These are phyloP conservation scores for Endomychus coccineus DNA, from an alignment of 2,888 invertebrate genomes.

Conservation along the genomic window DNA sequence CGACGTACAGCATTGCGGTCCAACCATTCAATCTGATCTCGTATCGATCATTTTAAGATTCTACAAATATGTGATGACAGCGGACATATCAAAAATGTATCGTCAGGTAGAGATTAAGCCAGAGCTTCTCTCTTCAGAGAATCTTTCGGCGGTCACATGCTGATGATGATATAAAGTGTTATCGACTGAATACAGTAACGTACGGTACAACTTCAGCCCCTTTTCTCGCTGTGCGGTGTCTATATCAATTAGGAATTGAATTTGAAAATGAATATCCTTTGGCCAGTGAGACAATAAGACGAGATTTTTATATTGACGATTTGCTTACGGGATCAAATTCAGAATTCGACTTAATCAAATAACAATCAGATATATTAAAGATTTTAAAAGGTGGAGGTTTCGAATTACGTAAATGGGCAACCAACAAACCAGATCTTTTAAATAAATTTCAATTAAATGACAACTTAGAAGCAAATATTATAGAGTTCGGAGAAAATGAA, in stretches of 20 bases:
- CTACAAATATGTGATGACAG: not conserved
- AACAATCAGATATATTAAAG: no score
- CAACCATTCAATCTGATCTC: not conserved
- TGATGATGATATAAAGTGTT: not conserved
- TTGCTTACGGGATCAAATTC: not conserved
- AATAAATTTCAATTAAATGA: no score
- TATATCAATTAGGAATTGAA: not conserved
- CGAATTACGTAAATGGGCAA: no score
- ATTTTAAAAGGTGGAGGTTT: no score
- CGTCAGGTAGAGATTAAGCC: not conserved
- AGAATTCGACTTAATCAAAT: no score
- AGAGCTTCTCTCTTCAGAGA: not conserved
- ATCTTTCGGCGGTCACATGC: not conserved
- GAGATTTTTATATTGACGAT: slow-evolving; percentile 5
- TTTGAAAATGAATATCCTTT: not conserved
- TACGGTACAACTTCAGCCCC: slow-evolving; percentile 1
- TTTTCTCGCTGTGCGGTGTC: not conserved
- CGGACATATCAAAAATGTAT: not conserved
- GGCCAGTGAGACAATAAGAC: slow-evolving; percentile 1
- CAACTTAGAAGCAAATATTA: no score
- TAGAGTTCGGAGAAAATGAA: no score
- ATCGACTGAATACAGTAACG: not conserved
- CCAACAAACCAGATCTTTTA: no score
- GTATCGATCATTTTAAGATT: slow-evolving; percentile 1
- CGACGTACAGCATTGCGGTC: not conserved